Evolutionary conservation across 2,888 invertebrate genomes (phyloP), one percentile per base, ranked within the genome.

Genomic region (Agrotis puta): DNA sequence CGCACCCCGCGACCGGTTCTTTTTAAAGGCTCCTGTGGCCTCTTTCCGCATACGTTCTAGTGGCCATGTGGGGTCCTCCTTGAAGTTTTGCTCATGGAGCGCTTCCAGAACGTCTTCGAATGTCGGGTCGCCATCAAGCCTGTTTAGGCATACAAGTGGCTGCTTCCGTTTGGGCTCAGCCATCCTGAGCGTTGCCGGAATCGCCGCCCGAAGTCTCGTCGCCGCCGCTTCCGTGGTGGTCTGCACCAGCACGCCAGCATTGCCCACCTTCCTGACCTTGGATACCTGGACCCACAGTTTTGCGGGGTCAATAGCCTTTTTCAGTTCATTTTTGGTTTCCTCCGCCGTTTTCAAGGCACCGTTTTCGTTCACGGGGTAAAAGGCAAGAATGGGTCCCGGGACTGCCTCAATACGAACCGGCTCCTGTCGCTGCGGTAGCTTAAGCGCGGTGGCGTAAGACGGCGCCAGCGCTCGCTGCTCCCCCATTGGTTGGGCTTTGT

Each of bases 31-130:
- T 0, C 47, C 51, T 0, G 18, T 61, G 0, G 82, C 71, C 0
- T 83, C 85, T 0, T 70, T 68, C 0, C 0, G 1, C 0, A 63
- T 0, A 0, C 64, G 4, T 0, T 16, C 64, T 0, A 54, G 16
- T 0, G 61, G 59, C 61, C 71, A 62, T 39, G 39, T 0, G 0
- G 2, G 0, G 2, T 71, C 71, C 0, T 74, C 75, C 0, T n/a
- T n/a, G 0, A 11, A 48, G 0, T 74, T 74, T 0, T 65, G 66
- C n/a, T 59, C 66, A 0, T 74, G 66, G 0, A 74, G 22, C 0
- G 58, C 43, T 0, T 0, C 3, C 0, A 61, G 0, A 0, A 74
- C 9, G 0, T 65, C 66, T 0, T 56, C 59, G 0, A 24, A 45
- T 0, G 27, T 0, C 0, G 74, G 58, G 48, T 74, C 39, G 0